A percentile compares a stretch with the other conserved stretches of the same genome.
Conservation (phyloP, 2,888 invertebrate genomes). For the Drosophila bunnanda region DNA sequence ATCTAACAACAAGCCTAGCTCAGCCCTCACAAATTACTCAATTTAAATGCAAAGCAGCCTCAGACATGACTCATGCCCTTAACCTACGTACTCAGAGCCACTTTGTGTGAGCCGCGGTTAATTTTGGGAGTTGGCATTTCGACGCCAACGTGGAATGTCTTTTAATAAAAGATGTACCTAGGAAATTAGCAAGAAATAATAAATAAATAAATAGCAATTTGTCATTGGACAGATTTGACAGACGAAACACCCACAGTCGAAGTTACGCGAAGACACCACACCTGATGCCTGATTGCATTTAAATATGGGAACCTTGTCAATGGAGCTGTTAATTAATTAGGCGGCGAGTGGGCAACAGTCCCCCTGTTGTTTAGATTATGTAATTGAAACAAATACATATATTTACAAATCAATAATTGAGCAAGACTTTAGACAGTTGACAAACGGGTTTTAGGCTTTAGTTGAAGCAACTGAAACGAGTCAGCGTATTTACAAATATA, state of each 20-base stretch:
- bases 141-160: conserved; percentile 48
- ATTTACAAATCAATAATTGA: conserved; percentile 42
- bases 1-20: conserved; percentile 27
- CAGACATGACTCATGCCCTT: conserved; percentile 57
- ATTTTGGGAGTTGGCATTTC: conserved; percentile 42
- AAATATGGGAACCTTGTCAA: conserved; percentile 8
- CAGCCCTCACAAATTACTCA: conserved; percentile 35
- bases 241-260: conserved; percentile 49
- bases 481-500: conserved; percentile 21
- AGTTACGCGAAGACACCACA: conserved; percentile 33
- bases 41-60: conserved; percentile 43
- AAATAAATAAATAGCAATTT: conserved; percentile 25
- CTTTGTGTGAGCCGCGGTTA: conserved; percentile 44
- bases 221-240: conserved; percentile 51
- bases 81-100: conserved; percentile 54
- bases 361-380: conserved; percentile 25
- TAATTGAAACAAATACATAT: conserved; percentile 44
- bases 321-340: conserved; percentile 29
- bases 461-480: conserved; percentile 19
- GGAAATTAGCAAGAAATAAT: conserved; percentile 52
- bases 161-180: conserved; percentile 44
- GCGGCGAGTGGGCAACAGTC: conserved; percentile 20
- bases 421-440: conserved; percentile 39
- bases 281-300: conserved; percentile 18
- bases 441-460: conserved; percentile 35